These are phyloP conservation scores for Planococcus citri DNA, from an alignment of 1,140 invertebrate species.

Conservation along the genomic window DNA sequence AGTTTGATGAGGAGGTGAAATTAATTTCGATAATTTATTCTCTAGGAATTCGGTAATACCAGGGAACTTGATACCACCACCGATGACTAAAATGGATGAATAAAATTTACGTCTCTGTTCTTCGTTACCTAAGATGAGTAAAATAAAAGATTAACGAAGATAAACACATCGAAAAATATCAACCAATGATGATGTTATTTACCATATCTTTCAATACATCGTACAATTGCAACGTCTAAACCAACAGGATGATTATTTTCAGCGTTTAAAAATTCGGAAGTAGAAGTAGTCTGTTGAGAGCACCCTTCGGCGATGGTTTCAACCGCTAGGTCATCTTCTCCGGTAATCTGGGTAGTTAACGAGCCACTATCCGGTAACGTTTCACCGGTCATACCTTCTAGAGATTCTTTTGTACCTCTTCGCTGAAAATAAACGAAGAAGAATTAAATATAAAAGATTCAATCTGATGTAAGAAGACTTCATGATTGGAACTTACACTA, in stretches of 20 bases:
- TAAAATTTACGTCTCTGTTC: constrained; percentile 92
- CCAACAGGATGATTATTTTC: constrained; percentile 22
- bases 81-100: constrained; percentile 79
- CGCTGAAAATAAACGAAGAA: not conserved
- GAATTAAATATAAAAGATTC: not conserved
- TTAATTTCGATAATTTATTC: constrained; percentile 69
- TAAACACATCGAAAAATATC: not conserved
- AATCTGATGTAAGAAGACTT: not conserved
- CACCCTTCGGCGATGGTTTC: not conserved
- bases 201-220: constrained; percentile 23
- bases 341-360: not conserved
- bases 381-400: not conserved
- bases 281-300: not conserved
- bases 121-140: constrained; percentile 44
- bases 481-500: constrained; percentile 44
- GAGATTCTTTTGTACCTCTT: not conserved
- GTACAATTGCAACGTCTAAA: constrained; percentile 24
- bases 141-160: not conserved
- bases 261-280: constrained; percentile 12
- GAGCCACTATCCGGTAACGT: not conserved
- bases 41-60: constrained; percentile 80
- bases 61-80: constrained; percentile 76
- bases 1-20: constrained; percentile 60
- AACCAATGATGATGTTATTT: not conserved
- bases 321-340: not conserved